Percentiles rank a stretch among this genome's conserved stretches.
Conservation (phyloP, 2,797 vertebrate species). For the Enoplosus armatus region DNA sequence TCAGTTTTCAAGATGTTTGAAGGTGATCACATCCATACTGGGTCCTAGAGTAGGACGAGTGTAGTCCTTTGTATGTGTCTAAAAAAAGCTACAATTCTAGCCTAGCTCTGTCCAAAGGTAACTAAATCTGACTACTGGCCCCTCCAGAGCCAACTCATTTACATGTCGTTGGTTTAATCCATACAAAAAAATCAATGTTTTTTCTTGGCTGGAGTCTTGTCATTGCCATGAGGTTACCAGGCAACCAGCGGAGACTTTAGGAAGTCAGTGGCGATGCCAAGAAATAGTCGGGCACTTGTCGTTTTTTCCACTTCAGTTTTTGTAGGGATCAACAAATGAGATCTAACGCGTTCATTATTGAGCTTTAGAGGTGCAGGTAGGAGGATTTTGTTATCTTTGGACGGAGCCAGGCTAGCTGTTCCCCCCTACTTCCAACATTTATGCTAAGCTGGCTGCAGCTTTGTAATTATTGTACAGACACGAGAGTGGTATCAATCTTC, state of each 20-base stretch:
- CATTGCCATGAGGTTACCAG: not conserved
- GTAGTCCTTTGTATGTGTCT: no score
- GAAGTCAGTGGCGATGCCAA: not conserved
- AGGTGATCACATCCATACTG: not conserved
- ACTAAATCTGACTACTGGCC: not conserved
- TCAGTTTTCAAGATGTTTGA: not conserved
- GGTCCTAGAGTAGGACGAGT: not conserved
- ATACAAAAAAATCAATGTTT: not conserved
- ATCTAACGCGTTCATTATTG: not conserved
- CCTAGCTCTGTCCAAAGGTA: not conserved
- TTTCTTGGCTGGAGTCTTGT: not conserved
- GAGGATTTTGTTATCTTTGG: not conserved
- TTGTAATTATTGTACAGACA: not conserved
- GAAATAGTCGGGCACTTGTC: not conserved
- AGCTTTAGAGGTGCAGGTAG: not conserved
- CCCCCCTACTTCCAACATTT: not conserved
- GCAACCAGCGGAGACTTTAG: not conserved
- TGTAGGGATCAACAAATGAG: not conserved
- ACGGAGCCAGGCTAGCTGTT: not conserved
- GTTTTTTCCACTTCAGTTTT: not conserved
- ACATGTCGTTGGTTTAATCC: not conserved
- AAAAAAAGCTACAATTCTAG: not conserved
- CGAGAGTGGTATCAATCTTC: not conserved
- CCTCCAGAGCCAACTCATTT: conserved; percentile 6
- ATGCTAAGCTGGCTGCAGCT: not conserved